Conservation (phyloP, 2,888 invertebrate species). For the Leptinotarsa haldemani region DNA sequence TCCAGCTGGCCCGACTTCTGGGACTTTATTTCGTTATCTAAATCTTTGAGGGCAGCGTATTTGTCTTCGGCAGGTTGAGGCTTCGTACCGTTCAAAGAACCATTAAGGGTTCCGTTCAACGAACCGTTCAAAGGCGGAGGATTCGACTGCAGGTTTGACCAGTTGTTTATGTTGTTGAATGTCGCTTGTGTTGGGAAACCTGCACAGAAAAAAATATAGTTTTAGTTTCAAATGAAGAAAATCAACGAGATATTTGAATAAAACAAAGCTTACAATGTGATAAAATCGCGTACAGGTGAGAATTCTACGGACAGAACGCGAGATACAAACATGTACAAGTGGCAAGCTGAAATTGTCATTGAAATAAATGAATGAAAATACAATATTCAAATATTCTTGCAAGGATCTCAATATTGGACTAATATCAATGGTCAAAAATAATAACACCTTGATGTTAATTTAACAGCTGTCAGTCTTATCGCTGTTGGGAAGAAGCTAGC, state of each 20-base stretch:
- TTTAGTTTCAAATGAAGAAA: too few species aligned
- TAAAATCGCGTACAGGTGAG: too few species aligned
- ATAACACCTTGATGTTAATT: too few species aligned
- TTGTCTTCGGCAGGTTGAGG: constrained; percentile 78
- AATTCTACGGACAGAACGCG: too few species aligned
- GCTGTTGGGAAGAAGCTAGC: too few species aligned
- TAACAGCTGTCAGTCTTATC: too few species aligned
- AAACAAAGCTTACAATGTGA: background rate
- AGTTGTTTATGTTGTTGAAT: constrained; percentile 47
- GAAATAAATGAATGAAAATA: too few species aligned
- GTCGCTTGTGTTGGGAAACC: constrained; percentile 57
- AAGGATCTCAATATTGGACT: too few species aligned
- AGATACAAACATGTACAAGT: too few species aligned
- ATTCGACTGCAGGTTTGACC: constrained; percentile 41
- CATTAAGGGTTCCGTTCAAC: constrained; percentile 38
- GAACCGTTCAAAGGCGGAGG: constrained; percentile 35
- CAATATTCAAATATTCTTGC: too few species aligned
- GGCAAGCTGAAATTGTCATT: too few species aligned
- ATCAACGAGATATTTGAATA: background rate
- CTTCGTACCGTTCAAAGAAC: constrained; percentile 26
- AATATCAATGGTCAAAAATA: too few species aligned
- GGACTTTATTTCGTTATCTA: constrained; percentile 81
- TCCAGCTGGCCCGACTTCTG: constrained; percentile 60
- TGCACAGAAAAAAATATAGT: constrained; percentile 41
- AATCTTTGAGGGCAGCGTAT: constrained; percentile 94